Conservation (phyloP, 2,888 invertebrate genomes). For the Lordiphosa andalusiaca region DNA sequence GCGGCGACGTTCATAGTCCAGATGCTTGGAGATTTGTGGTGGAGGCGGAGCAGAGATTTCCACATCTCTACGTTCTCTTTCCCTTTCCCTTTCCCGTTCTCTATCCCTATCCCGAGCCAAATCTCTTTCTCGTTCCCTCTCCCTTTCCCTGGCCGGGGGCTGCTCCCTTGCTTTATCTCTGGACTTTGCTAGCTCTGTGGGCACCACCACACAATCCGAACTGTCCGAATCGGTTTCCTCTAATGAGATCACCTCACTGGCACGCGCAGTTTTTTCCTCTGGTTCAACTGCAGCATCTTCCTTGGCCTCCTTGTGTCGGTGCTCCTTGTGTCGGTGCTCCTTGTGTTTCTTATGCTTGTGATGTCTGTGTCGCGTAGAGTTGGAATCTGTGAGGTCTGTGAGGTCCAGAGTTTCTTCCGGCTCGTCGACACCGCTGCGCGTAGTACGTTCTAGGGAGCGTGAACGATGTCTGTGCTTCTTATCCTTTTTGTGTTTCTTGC, state of each 20-base stretch:
- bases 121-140: conserved; percentile 39
- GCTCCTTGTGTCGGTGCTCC: conserved; percentile 70
- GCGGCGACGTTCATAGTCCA: conserved; percentile 59
- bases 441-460: conserved; percentile 53
- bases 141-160: conserved; percentile 27
- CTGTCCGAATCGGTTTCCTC: conserved; percentile 80
- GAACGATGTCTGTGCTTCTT: conserved; percentile 76
- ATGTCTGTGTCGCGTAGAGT: conserved; percentile 64
- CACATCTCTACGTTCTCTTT: conserved; percentile 22
- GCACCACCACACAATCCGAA: conserved; percentile 80
- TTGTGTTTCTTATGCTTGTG: conserved; percentile 75
- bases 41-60: conserved; percentile 69
- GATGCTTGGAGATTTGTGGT: conserved; percentile 66
- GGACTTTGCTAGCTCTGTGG: conserved; percentile 61
- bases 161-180: conserved; percentile 25
- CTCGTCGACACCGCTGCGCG: conserved; percentile 29
- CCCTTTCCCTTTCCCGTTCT: conserved; percentile 25
- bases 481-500: conserved; percentile 80
- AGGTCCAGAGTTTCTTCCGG: conserved; percentile 57
- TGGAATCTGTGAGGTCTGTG: conserved; percentile 58
- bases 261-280: conserved; percentile 33
- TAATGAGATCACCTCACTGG: conserved; percentile 71
- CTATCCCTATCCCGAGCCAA: conserved; percentile 14
- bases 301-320: conserved; percentile 44
- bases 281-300: neutral